Evolutionary conservation across 1,140 invertebrate genomes (phyloP).

Genomic region (Caerostris darwini): DNA sequence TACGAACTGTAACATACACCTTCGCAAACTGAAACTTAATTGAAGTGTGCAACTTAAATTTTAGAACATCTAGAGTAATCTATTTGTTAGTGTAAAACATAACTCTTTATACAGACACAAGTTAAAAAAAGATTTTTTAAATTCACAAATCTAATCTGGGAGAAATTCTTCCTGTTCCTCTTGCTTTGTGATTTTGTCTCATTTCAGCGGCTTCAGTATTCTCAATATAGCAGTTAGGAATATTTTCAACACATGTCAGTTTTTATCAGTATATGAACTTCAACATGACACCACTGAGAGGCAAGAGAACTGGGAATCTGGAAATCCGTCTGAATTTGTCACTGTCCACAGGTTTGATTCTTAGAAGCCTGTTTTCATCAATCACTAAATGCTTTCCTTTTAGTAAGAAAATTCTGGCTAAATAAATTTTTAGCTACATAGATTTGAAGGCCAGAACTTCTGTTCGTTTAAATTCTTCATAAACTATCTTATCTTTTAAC

Average conservation of each 20-base stretch:
- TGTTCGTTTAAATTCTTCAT: conserved; percentile 44
- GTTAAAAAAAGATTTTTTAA: too few relatives aligned
- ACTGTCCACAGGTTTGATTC: conserved; percentile 5
- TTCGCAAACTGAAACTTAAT: too few relatives aligned
- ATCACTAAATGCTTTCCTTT: conserved; percentile 58
- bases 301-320: conserved; percentile 44
- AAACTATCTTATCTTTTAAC: conserved; percentile 34
- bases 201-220: too few relatives aligned
- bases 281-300: not conserved
- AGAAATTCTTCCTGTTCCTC: too few relatives aligned
- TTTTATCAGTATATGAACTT: conserved; percentile 24
- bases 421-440: conserved; percentile 11
- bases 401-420: conserved; percentile 39
- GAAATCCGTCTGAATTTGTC: conserved; percentile 2
- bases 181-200: too few relatives aligned
- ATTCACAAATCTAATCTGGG: too few relatives aligned
- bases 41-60: too few relatives aligned
- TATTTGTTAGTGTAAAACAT: too few relatives aligned
- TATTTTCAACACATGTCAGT: not conserved
- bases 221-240: too few relatives aligned
- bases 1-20: too few relatives aligned
- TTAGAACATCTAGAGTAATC: too few relatives aligned
- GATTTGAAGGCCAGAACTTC: conserved; percentile 38
- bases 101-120: too few relatives aligned
- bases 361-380: conserved; percentile 1